Base-by-base conservation (phyloP, 2,888 invertebrate genomes). In the Philereme vetulata region DNA sequence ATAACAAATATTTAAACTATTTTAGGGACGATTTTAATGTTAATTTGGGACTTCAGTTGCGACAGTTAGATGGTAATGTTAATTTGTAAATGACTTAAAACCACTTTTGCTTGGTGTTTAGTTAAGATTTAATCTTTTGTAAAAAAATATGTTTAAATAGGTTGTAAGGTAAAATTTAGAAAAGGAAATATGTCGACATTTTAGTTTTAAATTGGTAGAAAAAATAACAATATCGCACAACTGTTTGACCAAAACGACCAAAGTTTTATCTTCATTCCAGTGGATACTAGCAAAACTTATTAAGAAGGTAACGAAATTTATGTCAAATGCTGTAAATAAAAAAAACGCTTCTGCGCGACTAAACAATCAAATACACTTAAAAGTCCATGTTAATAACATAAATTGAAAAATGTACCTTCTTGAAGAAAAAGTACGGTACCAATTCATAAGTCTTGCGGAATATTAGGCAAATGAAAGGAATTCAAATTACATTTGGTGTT, bases 151-250 rank as follows among this genome's bases (percentile, higher is more conserved):
- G 44, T 49, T 46, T 72, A 68, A 60, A 51, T 67, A 65, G 59
- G 51, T 55, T 56, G 56, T 70, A 67, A 50, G 60, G 62, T 10
- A 65, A 58, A 56, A 67, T 67, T 65, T 60, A 6, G n/a, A 36
- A 36, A 36, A 36, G 3, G 57, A 70, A 73, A 66, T 75, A 75
- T 70, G 75, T 72, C 55, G 46, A 71, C 49, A 8, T 40, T 56
- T 34, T 46, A 33, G n/a, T 50, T 45, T 50, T 56, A 38, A 51
- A 4, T 10, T 46, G n/a, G 4, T 49, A 45, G 6, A 47, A 7
- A 4, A n/a, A 40, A 11, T 5, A 43, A 49, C 32, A 8, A 7
- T 40, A 46, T 42, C 42, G 56, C 56, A 56, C 56, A 51, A 56
- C 8, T 42, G 51, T 46, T 51, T 4, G 56, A 56, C 51, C 51